These are phyloP conservation scores for Natrix natrix DNA, from an alignment of 2,797 vertebrate species.

Conservation along the genomic window DNA sequence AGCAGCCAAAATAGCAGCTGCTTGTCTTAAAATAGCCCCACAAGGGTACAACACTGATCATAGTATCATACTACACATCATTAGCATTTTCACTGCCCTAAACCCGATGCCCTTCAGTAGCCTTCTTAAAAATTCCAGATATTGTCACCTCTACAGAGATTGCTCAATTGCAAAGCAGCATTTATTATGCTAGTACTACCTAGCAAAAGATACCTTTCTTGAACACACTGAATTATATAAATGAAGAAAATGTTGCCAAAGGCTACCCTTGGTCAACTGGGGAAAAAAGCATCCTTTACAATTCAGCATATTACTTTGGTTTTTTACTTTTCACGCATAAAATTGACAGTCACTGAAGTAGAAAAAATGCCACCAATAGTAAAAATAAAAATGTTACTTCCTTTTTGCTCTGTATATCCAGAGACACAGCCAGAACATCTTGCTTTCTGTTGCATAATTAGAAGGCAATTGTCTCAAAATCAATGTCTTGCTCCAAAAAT, in stretches of 20 bases:
- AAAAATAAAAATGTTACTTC: background rate
- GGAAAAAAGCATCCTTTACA: background rate
- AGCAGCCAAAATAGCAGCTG: background rate
- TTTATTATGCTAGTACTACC: background rate
- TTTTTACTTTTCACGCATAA: background rate
- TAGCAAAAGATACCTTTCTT: background rate
- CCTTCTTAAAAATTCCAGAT: background rate
- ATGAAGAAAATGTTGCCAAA: background rate
- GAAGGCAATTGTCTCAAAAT: background rate
- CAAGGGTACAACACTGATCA: background rate
- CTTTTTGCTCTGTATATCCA: background rate
- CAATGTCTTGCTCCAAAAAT: background rate
- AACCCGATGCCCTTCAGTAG: accelerated
- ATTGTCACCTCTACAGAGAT: background rate
- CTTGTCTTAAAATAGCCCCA: background rate
- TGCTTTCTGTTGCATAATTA: background rate
- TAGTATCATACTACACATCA: accelerated
- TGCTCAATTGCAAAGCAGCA: background rate
- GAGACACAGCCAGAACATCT: background rate
- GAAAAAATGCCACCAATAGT: too few relatives aligned
- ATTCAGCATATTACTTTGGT: background rate
- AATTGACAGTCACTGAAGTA: background rate
- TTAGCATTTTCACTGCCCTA: background rate
- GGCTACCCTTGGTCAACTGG: background rate
- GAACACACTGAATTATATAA: background rate